These are phyloP conservation scores for Aphrophora alni DNA, from an alignment of 2,888 invertebrate genomes.

Conservation along the genomic window DNA sequence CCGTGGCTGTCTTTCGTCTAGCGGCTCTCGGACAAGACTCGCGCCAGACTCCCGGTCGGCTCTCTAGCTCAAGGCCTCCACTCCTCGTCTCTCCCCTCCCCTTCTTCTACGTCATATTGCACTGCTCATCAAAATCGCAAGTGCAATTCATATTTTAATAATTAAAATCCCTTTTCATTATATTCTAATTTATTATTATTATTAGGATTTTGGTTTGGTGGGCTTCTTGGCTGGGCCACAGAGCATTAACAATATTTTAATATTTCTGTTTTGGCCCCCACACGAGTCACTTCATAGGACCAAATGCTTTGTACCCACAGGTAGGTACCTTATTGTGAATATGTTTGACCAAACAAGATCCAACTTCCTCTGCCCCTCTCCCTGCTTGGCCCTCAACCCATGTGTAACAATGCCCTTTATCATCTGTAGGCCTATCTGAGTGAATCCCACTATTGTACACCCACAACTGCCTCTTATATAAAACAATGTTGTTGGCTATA, in stretches of 20 bases:
- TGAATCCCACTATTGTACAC: conserved; percentile 51
- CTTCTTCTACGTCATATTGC: no score
- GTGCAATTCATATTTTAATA: no score
- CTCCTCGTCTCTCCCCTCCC: no score
- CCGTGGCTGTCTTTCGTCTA: no score
- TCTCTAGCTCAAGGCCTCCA: no score
- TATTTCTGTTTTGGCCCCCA: conserved; percentile 48
- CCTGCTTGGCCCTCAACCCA: conserved; percentile 51
- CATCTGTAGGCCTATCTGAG: conserved; percentile 33
- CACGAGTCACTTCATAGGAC: conserved; percentile 47
- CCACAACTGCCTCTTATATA: conserved; percentile 52
- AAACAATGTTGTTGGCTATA: conserved; percentile 49
- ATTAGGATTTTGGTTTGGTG: no score
- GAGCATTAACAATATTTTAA: conserved; percentile 46
- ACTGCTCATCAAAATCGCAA: no score
- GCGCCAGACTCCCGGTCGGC: no score
- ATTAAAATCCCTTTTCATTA: no score
- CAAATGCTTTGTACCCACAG: conserved; percentile 39
- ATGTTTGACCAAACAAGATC: conserved; percentile 48
- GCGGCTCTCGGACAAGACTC: no score
- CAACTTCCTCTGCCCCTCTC: conserved; percentile 51
- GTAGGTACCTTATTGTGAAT: conserved; percentile 38
- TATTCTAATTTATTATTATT: no score
- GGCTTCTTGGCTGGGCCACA: no score
- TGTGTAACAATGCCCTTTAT: conserved; percentile 48